Evolutionary conservation across 2,888 invertebrate species (phyloP), one percentile per base, ranked within the genome.

Genomic region (Phymatocera aterrima): DNA sequence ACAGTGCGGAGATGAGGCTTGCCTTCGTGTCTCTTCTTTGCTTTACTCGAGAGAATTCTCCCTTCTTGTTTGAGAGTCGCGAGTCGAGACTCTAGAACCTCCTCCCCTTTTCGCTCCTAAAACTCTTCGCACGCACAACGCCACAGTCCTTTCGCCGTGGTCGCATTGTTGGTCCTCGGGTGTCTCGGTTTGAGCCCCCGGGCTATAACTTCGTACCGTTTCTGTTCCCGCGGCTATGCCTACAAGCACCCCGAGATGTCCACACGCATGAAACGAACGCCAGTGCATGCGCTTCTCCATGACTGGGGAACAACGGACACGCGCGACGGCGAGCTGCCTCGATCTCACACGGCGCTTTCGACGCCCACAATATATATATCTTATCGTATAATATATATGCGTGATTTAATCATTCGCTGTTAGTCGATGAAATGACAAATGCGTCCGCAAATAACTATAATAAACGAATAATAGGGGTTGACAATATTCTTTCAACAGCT

Each of bases 21-120:
- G 40, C 40, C 8, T 4, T 8, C 8, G 40, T 8, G 40, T 8
- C 54, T n/a, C n/a, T n/a, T n/a, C 60, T 4, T n/a, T 70, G 10
- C 78, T 68, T 75, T 60, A 61, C 61, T 77, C 51, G 24, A 40
- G 65, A 64, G 24, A 54, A 12, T 60, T 40, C 40, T 43, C 77
- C 64, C 68, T 78, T 60, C 79, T 74, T 54, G 64, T 24, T 60
- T 74, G 72, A 48, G 74, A 79, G 72, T 43, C 74, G 74, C 65
- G 79, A 77, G n/a, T n/a, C n/a, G 81, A 80, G 77, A 64, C 46
- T 70, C 78, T 77, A n/a, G n/a, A n/a, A n/a, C n/a, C 77, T 77
- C 37, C 61, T 64, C 61, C 61, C 61, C 61, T 37, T 64, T 46
- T 68, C 68, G 68, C 68, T 46, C 68, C 46, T 68, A 46, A 68